Percentiles rank a stretch among this genome's conserved stretches.
These are phyloP conservation scores for Mallotus villosus DNA, from an alignment of 2,797 vertebrate species.

Conservation along the genomic window DNA sequence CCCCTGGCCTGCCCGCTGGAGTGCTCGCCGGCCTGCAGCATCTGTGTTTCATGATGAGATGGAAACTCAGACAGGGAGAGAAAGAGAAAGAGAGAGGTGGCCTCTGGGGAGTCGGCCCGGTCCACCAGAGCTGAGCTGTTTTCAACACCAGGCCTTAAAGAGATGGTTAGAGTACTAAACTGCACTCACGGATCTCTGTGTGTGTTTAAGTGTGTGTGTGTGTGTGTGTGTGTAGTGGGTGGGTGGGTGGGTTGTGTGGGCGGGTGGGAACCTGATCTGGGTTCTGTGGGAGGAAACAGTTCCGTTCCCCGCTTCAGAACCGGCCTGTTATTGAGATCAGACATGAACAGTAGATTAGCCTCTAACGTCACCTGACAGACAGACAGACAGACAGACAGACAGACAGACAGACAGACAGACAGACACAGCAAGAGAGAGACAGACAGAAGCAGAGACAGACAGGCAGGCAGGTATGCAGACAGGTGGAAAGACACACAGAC, in stretches of 20 bases:
- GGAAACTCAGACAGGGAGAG: neutral
- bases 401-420: conserved; percentile 1
- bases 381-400: conserved; percentile 13
- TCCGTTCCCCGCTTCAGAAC: conserved; percentile 62
- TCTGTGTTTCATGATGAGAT: conserved; percentile 6
- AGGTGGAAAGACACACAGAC: neutral
- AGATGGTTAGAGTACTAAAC: conserved; percentile 72
- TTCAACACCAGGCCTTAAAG: conserved; percentile 71
- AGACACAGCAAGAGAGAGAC: neutral
- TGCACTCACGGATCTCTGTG: conserved; percentile 67
- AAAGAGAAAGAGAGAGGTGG: neutral
- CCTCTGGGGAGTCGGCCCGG: neutral
- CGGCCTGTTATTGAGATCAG: conserved; percentile 77
- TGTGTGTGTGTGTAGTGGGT: conserved; percentile 16
- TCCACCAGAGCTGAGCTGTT: conserved; percentile 71
- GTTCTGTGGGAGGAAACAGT: conserved; percentile 71
- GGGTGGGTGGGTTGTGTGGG: conserved; percentile 74
- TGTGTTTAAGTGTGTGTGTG: conserved; percentile 48
- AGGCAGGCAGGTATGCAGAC: conserved; percentile 20
- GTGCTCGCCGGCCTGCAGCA: neutral
- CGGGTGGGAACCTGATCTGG: conserved; percentile 71
- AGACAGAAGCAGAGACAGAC: conserved; percentile 1
- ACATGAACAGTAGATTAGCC: conserved; percentile 16
- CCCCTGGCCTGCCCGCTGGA: neutral
- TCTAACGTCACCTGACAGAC: conserved; percentile 25